Evolutionary conservation across 1,140 invertebrate genomes (phyloP), one percentile per base, ranked within the genome.

Genomic region (Goniozus legneri): DNA sequence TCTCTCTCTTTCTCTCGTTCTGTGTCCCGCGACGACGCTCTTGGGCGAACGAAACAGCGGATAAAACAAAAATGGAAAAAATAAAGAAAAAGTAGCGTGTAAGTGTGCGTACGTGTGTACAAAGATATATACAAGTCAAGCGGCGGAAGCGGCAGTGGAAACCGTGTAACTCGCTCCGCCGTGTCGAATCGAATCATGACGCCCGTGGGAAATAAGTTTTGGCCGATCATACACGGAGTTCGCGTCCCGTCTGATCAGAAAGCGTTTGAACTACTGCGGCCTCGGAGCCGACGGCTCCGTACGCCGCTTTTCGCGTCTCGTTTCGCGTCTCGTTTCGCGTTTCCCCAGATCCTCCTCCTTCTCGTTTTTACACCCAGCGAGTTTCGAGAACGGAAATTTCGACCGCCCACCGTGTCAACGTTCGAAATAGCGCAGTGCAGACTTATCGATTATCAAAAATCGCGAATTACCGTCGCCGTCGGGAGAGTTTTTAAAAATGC

Each of bases 171-270:
- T 52, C 50, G 36, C 44, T 47, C 22, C 43, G 16, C 50, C 44
- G 16, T 30, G 41, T 51, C 58, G 56, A 69, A 74, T 74, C 69
- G 69, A 72, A 71, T 70, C 62, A 74, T 67, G 47, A 49, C 38
- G 58, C 69, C 62, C 62, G 34, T 44, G 69, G 70, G 71, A 74
- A 74, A 74, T 73, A 70, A 67, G 58, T 71, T 72, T 68, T 63
- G 63, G 60, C 49, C 54, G 57, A 64, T 69, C 66, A 66, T 69
- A 67, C 47, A 49, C 48, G 37, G 35, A 19, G 15, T 22, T 44
- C 34, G 30, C 38, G 34, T 6, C 36, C 48, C 49, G 54, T 56
- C 52, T 8, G 56, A 61, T 44, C 58, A 22, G 38, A 55, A 37
- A 54, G 35, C 44, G 47, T 19, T 48, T 33, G n/a, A 38, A 57